Evolutionary conservation across 2,888 invertebrate species (phyloP).

Genomic region (Spilosoma lubricipeda): DNA sequence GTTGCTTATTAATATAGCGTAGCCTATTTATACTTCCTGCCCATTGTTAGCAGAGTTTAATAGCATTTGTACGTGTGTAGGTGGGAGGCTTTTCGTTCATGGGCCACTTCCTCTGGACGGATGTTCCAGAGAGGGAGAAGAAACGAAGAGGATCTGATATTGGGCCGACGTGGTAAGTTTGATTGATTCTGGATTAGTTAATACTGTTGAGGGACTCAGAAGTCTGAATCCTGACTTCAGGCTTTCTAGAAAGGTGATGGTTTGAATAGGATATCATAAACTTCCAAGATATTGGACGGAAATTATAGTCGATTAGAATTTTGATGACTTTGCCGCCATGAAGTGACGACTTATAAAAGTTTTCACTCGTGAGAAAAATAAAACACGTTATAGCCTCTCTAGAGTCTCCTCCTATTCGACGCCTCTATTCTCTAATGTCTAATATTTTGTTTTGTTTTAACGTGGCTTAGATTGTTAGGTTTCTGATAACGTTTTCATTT

Average conservation of each 20-base stretch:
- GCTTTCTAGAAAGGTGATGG: background rate
- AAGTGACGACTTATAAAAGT: no score
- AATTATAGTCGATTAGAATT: no score
- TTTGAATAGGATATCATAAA: background rate
- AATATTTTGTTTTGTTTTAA: no score
- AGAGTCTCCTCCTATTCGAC: no score
- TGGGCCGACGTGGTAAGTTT: slow-evolving; percentile 87
- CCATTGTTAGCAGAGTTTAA: background rate
- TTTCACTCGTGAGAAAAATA: no score
- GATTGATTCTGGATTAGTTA: background rate
- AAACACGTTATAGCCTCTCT: no score
- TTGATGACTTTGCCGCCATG: no score
- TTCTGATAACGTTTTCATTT: no score
- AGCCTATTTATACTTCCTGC: background rate
- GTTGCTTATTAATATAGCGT: background rate
- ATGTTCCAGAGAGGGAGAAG: slow-evolving; percentile 89
- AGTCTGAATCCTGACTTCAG: background rate
- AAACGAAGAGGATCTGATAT: slow-evolving; percentile 86
- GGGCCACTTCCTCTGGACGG: slow-evolving; percentile 97
- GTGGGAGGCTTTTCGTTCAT: slow-evolving; percentile 95
- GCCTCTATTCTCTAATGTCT: no score
- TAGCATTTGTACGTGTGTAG: slow-evolving; percentile 62
- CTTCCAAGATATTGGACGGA: no score
- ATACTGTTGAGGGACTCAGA: no score
- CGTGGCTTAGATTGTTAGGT: no score